These are phyloP conservation scores for Cynopterus sphinx DNA, from an alignment of 2,797 vertebrate genomes.

Conservation along the genomic window DNA sequence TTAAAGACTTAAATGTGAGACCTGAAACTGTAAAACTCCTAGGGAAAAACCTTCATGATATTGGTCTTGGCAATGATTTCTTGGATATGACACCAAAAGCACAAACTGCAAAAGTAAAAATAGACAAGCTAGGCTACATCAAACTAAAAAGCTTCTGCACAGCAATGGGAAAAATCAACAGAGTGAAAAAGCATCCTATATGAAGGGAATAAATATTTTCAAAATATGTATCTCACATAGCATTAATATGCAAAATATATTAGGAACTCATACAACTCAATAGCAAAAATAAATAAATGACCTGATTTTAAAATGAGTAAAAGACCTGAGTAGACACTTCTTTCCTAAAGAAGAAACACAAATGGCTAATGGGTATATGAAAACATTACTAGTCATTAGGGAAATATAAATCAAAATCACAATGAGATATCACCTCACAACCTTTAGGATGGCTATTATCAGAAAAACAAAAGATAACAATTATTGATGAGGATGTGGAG, in stretches of 20 bases:
- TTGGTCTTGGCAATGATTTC: background rate
- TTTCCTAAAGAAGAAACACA: background rate
- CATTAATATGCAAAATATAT: background rate
- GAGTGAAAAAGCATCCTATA: background rate
- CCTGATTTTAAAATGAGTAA: background rate
- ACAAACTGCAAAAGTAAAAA: background rate
- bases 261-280: background rate
- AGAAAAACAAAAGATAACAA: background rate
- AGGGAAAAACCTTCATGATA: background rate
- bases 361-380: background rate
- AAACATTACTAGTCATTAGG: background rate
- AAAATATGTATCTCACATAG: background rate
- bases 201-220: background rate
- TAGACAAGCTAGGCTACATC: background rate
- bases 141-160: background rate
- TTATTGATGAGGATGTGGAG: background rate
- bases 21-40: background rate
- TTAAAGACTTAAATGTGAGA: background rate
- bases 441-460: background rate
- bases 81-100: background rate
- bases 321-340: background rate
- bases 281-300: background rate
- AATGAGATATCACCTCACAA: background rate
- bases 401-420: background rate
- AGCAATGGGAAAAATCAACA: background rate